Base-by-base conservation (phyloP, 2,888 invertebrate species). In the Lasioglossum leucozonium region DNA sequence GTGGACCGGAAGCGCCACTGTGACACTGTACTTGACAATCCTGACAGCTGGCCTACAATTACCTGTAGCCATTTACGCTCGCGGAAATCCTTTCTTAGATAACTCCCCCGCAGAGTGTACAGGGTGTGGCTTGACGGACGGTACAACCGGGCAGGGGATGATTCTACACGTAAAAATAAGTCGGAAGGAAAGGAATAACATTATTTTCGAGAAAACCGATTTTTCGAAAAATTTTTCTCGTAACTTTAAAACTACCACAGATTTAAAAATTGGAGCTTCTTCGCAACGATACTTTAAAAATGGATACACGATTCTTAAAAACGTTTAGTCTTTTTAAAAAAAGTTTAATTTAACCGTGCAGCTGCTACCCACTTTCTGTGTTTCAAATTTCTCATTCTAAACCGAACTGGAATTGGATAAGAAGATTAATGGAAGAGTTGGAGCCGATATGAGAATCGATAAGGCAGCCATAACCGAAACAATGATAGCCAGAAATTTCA, bases 51-150 rank as follows among this genome's bases (percentile, higher is more conserved):
- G 75, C 69, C 77, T 65, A 80, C 83, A 79, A 88, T 86, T 88
- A 88, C 37, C 30, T 18, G 5, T 34, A 42, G 51, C 78, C 71
- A 71, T 72, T 79, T 51, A 77, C 78, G 51, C 47, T 47, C 40
- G n/a, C 77, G 65, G 76, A 84, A 87, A 80, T 78, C 72, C 79
- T 77, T 84, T 72, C 72, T 82, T 82, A 77, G 72, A 73, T 67
- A 62, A 72, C 65, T 55, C 77, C 67, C 30, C 22, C 26, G 10
- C 22, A 22, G 34, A 30, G n/a, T n/a, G 16, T 44, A 44, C 16
- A 16, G 44, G 16, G 44, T 44, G 16, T 16, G 16, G 4, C 16
- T 16, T 4, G 44, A 44, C 44, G 13, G 44, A 4, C 13, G 13
- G 16, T 16, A 44, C 44, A 44, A 44, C 4, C 44, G 16, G 16